A percentile compares a stretch with the other conserved stretches of the same genome.
Evolutionary conservation across 2,888 invertebrate genomes (phyloP).

Genomic region (Drosophila prostipennis): DNA sequence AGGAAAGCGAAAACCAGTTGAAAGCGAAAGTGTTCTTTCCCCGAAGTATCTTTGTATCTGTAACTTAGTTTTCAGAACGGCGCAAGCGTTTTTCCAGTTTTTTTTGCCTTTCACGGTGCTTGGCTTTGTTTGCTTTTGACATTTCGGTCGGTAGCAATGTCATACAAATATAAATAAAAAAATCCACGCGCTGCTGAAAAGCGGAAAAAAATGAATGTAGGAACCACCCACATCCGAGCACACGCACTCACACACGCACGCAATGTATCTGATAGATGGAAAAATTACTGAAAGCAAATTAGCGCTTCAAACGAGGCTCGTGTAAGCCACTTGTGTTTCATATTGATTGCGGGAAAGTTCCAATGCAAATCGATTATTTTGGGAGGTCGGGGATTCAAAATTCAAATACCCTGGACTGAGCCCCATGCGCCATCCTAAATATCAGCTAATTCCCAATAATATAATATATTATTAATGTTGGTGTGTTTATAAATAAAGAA

Average conservation of each 20-base stretch:
- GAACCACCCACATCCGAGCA: constrained; percentile 40
- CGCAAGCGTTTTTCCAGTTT: constrained; percentile 60
- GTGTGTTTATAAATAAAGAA: constrained; percentile 63
- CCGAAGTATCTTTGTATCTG: constrained; percentile 41
- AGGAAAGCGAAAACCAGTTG: constrained; percentile 60
- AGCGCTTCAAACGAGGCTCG: constrained; percentile 32
- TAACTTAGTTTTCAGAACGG: constrained; percentile 42
- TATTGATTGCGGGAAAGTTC: constrained; percentile 46
- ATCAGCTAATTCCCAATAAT: constrained; percentile 55
- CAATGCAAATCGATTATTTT: constrained; percentile 20
- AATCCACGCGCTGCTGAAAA: constrained; percentile 59
- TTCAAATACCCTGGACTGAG: constrained; percentile 11
- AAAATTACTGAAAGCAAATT: constrained; percentile 36
- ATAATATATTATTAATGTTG: constrained; percentile 47
- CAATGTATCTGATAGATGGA: constrained; percentile 36
- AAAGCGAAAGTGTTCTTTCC: constrained; percentile 64
- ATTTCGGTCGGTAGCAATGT: constrained; percentile 81
- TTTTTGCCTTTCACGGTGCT: constrained; percentile 48
- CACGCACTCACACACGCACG: constrained; percentile 38
- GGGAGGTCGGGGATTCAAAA: background rate
- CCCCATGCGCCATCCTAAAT: constrained; percentile 35
- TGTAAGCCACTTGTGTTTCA: constrained; percentile 26
- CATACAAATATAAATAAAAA: constrained; percentile 78
- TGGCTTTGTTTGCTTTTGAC: constrained; percentile 76
- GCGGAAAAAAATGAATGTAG: constrained; percentile 30